A percentile compares a stretch with the other conserved stretches of the same genome.
These are phyloP conservation scores for Monoplex corrugatus DNA, from an alignment of 2,888 invertebrate genomes.

Conservation along the genomic window DNA sequence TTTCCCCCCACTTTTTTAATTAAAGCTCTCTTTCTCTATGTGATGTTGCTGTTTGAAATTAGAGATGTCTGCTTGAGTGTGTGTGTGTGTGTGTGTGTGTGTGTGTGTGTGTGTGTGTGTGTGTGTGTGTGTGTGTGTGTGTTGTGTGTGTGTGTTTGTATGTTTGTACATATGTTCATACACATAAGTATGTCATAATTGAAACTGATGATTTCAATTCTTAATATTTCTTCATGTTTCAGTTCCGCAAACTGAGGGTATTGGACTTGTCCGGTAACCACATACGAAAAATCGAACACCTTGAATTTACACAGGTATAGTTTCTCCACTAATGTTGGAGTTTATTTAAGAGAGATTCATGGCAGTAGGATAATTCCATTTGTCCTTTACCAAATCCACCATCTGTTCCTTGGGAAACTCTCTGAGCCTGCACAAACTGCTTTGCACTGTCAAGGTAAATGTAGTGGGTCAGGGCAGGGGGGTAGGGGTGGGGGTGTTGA, in stretches of 20 bases:
- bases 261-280: slow-evolving; percentile 75
- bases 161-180: neutral
- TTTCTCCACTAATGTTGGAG: neutral
- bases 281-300: slow-evolving; percentile 69
- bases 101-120: slow-evolving; percentile 10
- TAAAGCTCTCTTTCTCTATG: too few species aligned
- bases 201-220: neutral
- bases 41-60: too few species aligned
- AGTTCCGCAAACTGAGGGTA: slow-evolving; percentile 74
- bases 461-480: too few species aligned
- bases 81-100: neutral
- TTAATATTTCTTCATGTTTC: slow-evolving; percentile 50
- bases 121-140: slow-evolving; percentile 13
- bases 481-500: too few species aligned
- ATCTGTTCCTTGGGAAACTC: too few species aligned
- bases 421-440: too few species aligned
- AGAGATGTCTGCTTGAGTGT: neutral
- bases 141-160: slow-evolving; percentile 16
- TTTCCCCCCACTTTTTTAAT: too few species aligned
- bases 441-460: too few species aligned
- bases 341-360: too few species aligned
- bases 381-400: too few species aligned
- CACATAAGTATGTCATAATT: neutral
- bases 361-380: too few species aligned
- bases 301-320: slow-evolving; percentile 69